These are phyloP conservation scores for Meandrusa payeni DNA, from an alignment of 2,888 invertebrate genomes.

Conservation along the genomic window DNA sequence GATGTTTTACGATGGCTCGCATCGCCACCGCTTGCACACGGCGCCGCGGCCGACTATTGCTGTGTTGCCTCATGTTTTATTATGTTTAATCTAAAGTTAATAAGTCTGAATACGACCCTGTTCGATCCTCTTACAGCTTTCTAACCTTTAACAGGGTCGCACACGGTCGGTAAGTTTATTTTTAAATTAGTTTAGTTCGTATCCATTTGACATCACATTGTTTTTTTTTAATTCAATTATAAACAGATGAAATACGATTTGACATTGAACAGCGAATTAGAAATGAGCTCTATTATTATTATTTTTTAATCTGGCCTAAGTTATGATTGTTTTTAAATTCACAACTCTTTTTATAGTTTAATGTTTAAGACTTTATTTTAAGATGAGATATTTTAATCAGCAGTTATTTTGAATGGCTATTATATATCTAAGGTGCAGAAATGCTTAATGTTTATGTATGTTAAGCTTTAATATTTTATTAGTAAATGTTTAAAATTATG, in stretches of 20 bases:
- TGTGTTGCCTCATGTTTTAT: slow-evolving; percentile 67
- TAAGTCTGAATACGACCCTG: slow-evolving; percentile 59
- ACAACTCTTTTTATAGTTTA: slow-evolving; percentile 70
- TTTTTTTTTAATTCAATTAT: slow-evolving; percentile 42
- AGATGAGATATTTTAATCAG: slow-evolving; percentile 80
- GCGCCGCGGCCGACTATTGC: slow-evolving; percentile 43
- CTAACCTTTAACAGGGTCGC: slow-evolving; percentile 36
- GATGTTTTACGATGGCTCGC: slow-evolving; percentile 29
- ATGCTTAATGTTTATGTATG: slow-evolving; percentile 82
- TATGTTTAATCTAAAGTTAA: slow-evolving; percentile 41
- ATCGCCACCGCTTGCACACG: slow-evolving; percentile 37
- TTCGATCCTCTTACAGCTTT: slow-evolving; percentile 39
- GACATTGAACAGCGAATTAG: slow-evolving; percentile 63
- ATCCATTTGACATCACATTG: slow-evolving; percentile 51
- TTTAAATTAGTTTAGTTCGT: slow-evolving; percentile 56
- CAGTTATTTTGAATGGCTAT: slow-evolving; percentile 81
- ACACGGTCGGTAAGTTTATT: slow-evolving; percentile 47
- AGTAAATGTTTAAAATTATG: slow-evolving; percentile 78
- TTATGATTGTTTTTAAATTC: slow-evolving; percentile 63
- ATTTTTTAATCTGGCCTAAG: slow-evolving; percentile 72
- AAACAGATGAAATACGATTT: slow-evolving; percentile 32
- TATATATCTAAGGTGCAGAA: slow-evolving; percentile 79
- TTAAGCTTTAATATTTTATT: slow-evolving; percentile 82
- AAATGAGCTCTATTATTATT: slow-evolving; percentile 54
- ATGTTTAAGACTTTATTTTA: slow-evolving; percentile 78